Percentiles rank a stretch among this genome's conserved stretches.
These are phyloP conservation scores for Myotis myotis DNA, from an alignment of 2,797 vertebrate species.

Conservation along the genomic window DNA sequence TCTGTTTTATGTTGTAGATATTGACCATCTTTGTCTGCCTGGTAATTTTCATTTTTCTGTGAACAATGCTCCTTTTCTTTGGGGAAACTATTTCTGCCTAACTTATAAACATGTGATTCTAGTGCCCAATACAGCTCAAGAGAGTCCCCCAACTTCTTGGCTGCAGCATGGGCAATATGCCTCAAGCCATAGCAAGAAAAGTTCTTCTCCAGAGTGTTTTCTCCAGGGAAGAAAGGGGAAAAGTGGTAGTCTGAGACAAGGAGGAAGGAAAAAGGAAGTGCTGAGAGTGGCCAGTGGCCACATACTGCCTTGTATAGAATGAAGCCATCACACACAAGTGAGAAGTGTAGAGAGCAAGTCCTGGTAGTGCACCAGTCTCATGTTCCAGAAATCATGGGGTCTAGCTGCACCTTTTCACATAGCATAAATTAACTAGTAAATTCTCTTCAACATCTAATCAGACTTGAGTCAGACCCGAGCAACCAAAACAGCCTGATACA, in stretches of 20 bases:
- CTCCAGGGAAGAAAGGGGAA: neutral
- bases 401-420: neutral
- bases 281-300: neutral
- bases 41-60: constrained; percentile 31
- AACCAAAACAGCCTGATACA: neutral
- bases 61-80: neutral
- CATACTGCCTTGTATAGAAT: neutral
- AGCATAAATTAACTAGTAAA: neutral
- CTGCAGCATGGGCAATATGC: neutral
- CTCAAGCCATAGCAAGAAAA: constrained; percentile 22
- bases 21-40: neutral
- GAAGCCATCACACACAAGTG: neutral
- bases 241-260: neutral
- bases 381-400: neutral
- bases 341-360: neutral
- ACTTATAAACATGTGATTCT: neutral
- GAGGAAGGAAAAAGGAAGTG: neutral
- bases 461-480: neutral
- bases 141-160: constrained; percentile 24
- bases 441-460: neutral
- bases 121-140: neutral
- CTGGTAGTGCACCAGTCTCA: neutral
- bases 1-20: constrained; percentile 21
- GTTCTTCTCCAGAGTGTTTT: neutral
- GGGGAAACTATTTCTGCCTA: neutral